These are phyloP conservation scores for Cepphus grylle DNA, from an alignment of 2,113 vertebrate species.

Conservation along the genomic window DNA sequence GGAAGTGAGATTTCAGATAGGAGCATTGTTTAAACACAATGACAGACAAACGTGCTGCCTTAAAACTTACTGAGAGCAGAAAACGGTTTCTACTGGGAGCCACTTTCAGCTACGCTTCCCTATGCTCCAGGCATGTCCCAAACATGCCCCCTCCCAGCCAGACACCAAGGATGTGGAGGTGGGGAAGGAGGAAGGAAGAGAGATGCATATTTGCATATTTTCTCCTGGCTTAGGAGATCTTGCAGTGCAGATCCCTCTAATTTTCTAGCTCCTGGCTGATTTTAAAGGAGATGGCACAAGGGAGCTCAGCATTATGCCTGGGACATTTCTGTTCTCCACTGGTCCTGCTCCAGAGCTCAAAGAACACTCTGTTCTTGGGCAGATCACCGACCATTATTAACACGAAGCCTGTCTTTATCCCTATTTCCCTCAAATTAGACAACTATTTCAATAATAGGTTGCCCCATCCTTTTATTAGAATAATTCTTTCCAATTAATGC, in stretches of 20 bases:
- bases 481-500: not conserved
- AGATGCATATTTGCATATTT: fast-evolving
- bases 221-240: not conserved
- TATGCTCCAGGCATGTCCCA: fast-evolving
- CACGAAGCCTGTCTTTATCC: not conserved
- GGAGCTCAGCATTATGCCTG: not conserved
- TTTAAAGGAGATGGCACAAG: not conserved
- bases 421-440: not conserved
- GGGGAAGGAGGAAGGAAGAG: not conserved
- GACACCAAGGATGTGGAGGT: fast-evolving
- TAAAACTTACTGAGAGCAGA: not conserved
- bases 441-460: not conserved
- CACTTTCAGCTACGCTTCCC: not conserved
- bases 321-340: not conserved
- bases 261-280: not conserved
- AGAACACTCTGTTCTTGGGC: not conserved
- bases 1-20: not conserved
- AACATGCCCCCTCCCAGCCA: not conserved
- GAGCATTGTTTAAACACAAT: not conserved
- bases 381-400: not conserved
- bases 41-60: not conserved
- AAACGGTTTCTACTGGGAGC: not conserved
- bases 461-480: not conserved
- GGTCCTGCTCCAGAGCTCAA: not conserved
- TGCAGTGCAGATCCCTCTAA: not conserved